These are phyloP conservation scores for Tilapia sparmanii DNA, from an alignment of 2,113 vertebrate species.

Conservation along the genomic window DNA sequence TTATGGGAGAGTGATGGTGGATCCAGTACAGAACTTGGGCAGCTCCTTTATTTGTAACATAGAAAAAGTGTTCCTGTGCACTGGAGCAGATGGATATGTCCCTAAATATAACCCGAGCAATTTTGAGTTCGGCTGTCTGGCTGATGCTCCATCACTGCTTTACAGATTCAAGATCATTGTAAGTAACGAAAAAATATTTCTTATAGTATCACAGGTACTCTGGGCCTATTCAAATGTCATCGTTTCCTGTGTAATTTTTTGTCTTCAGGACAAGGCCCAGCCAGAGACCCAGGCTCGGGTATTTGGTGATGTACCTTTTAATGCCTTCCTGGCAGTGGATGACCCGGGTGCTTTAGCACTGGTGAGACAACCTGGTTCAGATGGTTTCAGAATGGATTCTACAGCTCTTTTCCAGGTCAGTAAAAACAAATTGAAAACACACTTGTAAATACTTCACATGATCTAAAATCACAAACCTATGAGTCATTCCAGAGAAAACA, in stretches of 20 bases:
- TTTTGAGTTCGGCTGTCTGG: slow-evolving; percentile 90
- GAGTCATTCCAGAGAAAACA: not conserved
- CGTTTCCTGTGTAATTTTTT: not conserved
- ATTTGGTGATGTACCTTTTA: slow-evolving; percentile 84
- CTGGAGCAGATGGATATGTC: slow-evolving; percentile 92
- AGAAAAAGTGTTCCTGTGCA: slow-evolving; percentile 94
- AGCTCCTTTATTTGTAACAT: slow-evolving; percentile 91
- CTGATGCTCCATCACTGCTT: slow-evolving; percentile 86
- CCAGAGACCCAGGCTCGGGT: slow-evolving; percentile 84
- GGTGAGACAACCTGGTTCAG: slow-evolving; percentile 90
- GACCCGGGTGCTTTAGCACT: slow-evolving; percentile 81
- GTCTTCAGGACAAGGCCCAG: slow-evolving; percentile 86
- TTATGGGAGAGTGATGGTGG: slow-evolving; percentile 93
- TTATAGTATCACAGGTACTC: not conserved
- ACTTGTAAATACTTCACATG: not conserved
- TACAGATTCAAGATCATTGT: slow-evolving; percentile 95
- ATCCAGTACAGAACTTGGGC: slow-evolving; percentile 93
- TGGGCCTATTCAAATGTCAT: not conserved
- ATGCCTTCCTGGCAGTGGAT: slow-evolving; percentile 84
- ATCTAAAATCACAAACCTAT: not conserved
- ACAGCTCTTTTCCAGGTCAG: slow-evolving; percentile 83
- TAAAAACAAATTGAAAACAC: not conserved
- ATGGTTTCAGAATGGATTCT: slow-evolving; percentile 91
- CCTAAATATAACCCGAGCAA: slow-evolving; percentile 89
- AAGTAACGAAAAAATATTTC: slow-evolving; percentile 19